phyloP scores from a whole-genome alignment of 2,797 vertebrate genomes.

The Chloroceryle amazona region DNA sequence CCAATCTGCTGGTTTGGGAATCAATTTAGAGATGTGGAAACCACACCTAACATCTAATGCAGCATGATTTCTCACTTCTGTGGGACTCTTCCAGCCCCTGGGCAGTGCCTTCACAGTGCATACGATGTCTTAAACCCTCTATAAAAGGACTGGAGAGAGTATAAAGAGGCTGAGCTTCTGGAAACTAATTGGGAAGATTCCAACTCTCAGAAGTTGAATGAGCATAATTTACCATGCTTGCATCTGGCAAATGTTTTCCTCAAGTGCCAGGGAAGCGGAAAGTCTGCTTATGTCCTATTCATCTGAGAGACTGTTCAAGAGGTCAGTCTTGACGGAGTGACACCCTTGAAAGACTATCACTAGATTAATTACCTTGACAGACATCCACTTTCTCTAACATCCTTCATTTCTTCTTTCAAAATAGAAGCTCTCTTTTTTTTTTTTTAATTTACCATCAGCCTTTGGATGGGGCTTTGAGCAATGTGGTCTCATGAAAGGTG shows the following conservation, averaged over 20 bases:
- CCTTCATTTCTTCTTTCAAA: neutral
- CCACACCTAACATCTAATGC: neutral
- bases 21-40: neutral
- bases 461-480: neutral
- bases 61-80: neutral
- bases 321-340: constrained; percentile 34
- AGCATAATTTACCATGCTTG: constrained; percentile 19
- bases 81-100: neutral
- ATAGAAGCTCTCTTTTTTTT: neutral
- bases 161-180: constrained; percentile 19
- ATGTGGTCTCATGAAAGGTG: neutral
- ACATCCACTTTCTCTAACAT: neutral
- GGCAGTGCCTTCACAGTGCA: neutral
- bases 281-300: constrained; percentile 33
- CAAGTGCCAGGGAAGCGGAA: constrained; percentile 47
- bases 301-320: constrained; percentile 21
- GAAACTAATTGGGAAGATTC: constrained; percentile 40
- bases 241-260: constrained; percentile 49
- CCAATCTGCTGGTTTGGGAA: neutral
- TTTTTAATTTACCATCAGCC: neutral
- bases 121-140: neutral
- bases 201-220: constrained; percentile 26
- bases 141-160: neutral
- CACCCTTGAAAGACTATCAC: constrained; percentile 3
- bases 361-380: constrained; percentile 22